Evolutionary conservation across 2,797 vertebrate species (phyloP).

Genomic region (Acrocephalus scirpaceus): DNA sequence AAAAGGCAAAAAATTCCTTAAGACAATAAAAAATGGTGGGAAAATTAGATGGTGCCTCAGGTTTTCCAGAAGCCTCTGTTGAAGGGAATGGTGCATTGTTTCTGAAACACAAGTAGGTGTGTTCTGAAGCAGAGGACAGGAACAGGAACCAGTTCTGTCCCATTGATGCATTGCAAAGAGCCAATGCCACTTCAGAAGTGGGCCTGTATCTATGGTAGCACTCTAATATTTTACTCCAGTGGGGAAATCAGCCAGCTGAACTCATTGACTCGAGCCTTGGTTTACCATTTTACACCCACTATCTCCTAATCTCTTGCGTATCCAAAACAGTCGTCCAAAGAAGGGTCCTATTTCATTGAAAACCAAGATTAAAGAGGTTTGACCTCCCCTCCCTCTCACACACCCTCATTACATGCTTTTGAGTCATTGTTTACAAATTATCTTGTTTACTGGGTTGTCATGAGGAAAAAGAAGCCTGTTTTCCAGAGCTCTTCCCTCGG

Average conservation of each 20-base stretch:
- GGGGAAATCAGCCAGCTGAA: background rate
- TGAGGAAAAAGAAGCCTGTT: background rate
- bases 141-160: background rate
- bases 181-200: background rate
- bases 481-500: background rate
- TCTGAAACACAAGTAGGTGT: background rate
- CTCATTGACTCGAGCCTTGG: background rate
- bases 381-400: slow-evolving; percentile 33
- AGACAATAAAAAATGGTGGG: background rate
- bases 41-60: background rate
- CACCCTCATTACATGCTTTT: slow-evolving; percentile 31
- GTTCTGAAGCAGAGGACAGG: background rate
- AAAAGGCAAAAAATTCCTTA: background rate
- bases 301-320: slow-evolving; percentile 31
- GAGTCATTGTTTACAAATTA: slow-evolving; percentile 74
- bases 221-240: background rate
- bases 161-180: background rate
- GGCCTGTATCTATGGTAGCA: background rate
- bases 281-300: slow-evolving; percentile 23
- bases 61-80: background rate
- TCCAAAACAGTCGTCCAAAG: background rate
- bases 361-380: slow-evolving; percentile 44
- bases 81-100: background rate
- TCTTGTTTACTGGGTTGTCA: slow-evolving; percentile 35
- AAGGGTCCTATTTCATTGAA: slow-evolving; percentile 13